phyloP scores from a whole-genome alignment of 2,888 invertebrate genomes.

The Epicampocera succincta region DNA sequence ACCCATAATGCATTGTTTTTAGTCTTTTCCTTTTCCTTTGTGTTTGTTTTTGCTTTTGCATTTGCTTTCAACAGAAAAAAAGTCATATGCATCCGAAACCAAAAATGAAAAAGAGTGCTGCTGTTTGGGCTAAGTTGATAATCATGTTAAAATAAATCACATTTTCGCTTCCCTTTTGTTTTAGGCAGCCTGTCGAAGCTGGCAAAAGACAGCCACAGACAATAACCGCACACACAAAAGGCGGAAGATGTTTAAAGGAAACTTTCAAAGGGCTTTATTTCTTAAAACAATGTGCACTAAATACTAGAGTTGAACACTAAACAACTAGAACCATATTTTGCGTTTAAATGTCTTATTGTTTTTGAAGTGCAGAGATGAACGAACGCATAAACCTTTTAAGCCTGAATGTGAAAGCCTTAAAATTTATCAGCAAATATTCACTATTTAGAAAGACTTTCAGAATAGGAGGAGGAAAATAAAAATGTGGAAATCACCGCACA shows the following conservation, averaged over 20 bases:
- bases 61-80: slow-evolving; percentile 14
- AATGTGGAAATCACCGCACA: slow-evolving; percentile 50
- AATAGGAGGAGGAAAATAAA: neutral
- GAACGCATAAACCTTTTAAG: slow-evolving; percentile 32
- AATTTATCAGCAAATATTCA: slow-evolving; percentile 52
- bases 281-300: slow-evolving; percentile 58
- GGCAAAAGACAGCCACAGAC: neutral
- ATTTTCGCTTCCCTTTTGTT: slow-evolving; percentile 77
- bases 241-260: slow-evolving; percentile 42
- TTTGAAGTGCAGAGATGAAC: slow-evolving; percentile 32
- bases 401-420: slow-evolving; percentile 16
- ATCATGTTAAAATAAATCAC: slow-evolving; percentile 81
- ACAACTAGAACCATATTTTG: slow-evolving; percentile 10
- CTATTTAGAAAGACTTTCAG: slow-evolving; percentile 21
- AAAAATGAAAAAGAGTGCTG: slow-evolving; percentile 32
- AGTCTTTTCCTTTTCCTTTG: no score
- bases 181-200: slow-evolving; percentile 67
- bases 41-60: no score
- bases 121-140: slow-evolving; percentile 78
- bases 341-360: slow-evolving; percentile 8
- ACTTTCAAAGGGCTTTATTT: slow-evolving; percentile 50
- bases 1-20: slow-evolving; percentile 56
- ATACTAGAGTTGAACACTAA: slow-evolving; percentile 34
- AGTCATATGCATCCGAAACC: slow-evolving; percentile 31
- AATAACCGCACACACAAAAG: slow-evolving; percentile 41